These are phyloP conservation scores for Cryptocephalus primarius DNA, from an alignment of 2,888 invertebrate species.

Conservation along the genomic window DNA sequence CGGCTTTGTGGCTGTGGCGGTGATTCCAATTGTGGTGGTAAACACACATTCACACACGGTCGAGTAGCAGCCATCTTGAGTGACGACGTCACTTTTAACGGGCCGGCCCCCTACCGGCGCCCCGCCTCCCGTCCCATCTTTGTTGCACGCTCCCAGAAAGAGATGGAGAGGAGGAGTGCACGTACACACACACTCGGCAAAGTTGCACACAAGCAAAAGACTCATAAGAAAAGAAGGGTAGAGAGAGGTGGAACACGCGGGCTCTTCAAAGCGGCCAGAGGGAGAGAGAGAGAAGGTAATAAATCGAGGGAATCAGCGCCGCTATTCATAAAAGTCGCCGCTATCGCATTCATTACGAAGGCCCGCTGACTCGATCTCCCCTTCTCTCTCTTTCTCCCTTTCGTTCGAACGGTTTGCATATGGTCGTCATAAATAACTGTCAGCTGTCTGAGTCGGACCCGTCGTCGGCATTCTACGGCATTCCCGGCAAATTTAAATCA, in stretches of 20 bases:
- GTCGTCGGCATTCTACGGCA: slow-evolving; percentile 29
- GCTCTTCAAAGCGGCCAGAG: too few species aligned
- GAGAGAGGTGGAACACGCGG: too few species aligned
- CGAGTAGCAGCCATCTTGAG: slow-evolving; percentile 41
- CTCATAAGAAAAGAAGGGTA: too few species aligned
- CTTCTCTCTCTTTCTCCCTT: slow-evolving; percentile 1
- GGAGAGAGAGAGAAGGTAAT: slow-evolving; percentile 21
- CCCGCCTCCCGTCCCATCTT: slow-evolving; percentile 34
- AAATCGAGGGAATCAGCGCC: slow-evolving; percentile 37
- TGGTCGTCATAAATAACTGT: slow-evolving; percentile 36
- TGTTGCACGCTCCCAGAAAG: slow-evolving; percentile 7
- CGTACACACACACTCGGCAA: too few species aligned
- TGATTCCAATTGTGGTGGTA: background rate
- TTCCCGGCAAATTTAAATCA: slow-evolving; percentile 31
- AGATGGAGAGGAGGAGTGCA: background rate
- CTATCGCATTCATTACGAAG: slow-evolving; percentile 37
- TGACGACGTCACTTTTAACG: slow-evolving; percentile 42
- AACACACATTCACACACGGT: background rate
- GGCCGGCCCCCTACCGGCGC: slow-evolving; percentile 43
- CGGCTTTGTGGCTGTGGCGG: background rate
- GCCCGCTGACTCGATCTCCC: slow-evolving; percentile 22
- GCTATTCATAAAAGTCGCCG: slow-evolving; percentile 38
- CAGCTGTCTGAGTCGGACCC: slow-evolving; percentile 26
- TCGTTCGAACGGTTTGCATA: slow-evolving; percentile 33
- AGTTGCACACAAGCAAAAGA: too few species aligned